These are phyloP conservation scores for Stictonetta naevosa DNA, from an alignment of 2,113 vertebrate genomes.

Conservation along the genomic window DNA sequence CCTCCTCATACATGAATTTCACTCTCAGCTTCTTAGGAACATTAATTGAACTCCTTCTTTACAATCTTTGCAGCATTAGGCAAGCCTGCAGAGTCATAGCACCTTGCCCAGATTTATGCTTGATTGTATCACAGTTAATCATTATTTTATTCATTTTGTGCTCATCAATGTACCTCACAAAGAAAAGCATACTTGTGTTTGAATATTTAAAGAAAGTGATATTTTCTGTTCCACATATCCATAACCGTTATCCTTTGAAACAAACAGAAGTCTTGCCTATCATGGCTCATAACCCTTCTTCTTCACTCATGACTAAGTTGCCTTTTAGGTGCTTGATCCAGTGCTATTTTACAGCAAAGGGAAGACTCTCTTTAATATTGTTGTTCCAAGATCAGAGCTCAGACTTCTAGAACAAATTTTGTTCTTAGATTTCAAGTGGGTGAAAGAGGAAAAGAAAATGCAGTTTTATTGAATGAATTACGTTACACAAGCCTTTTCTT, in stretches of 20 bases:
- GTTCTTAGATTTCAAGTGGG: neutral
- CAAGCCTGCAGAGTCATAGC: neutral
- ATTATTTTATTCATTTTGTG: neutral
- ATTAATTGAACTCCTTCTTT: neutral
- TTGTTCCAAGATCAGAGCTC: neutral
- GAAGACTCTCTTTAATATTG: neutral
- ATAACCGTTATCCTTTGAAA: neutral
- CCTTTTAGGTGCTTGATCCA: neutral
- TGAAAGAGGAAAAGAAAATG: neutral
- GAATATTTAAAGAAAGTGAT: neutral
- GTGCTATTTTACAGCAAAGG: neutral
- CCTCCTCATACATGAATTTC: neutral
- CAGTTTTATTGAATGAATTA: neutral
- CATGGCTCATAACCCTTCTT: neutral
- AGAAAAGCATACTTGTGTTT: neutral
- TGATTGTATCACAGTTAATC: neutral
- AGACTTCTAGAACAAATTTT: neutral
- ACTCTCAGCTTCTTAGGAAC: neutral
- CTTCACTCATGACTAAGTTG: neutral
- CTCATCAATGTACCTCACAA: neutral
- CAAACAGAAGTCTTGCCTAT: neutral
- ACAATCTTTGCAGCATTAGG: neutral
- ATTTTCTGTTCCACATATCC: neutral
- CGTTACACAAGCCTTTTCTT: neutral
- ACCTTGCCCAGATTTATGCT: neutral